Evolutionary conservation across 1,140 invertebrate genomes (phyloP).

Genomic region (Brachionus paranguensis): DNA sequence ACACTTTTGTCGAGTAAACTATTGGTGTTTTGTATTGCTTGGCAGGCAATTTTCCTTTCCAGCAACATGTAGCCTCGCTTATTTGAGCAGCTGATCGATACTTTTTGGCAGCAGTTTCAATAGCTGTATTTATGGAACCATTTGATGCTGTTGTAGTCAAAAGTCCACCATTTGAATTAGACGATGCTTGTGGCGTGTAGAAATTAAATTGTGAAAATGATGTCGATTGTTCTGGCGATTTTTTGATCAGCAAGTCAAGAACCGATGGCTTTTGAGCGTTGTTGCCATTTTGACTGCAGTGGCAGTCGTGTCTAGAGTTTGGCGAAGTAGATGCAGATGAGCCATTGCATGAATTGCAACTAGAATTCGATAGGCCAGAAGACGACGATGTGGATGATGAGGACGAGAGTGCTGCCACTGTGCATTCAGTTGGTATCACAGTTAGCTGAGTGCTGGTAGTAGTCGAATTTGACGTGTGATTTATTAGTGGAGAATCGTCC

Average conservation of each 20-base stretch:
- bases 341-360: slow-evolving; percentile 14
- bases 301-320: not conserved
- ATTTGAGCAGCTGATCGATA: slow-evolving; percentile 37
- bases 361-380: not conserved
- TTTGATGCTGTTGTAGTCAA: not conserved
- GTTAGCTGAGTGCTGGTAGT: not conserved
- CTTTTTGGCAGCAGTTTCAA: slow-evolving; percentile 35
- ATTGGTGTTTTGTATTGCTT: slow-evolving; percentile 31
- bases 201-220: slow-evolving; percentile 9
- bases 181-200: not conserved
- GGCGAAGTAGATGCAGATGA: not conserved
- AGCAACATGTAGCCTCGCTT: slow-evolving; percentile 36
- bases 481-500: slow-evolving; percentile 29
- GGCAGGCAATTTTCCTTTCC: slow-evolving; percentile 39
- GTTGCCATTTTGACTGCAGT: not conserved
- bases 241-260: slow-evolving; percentile 15
- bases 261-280: not conserved
- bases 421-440: not conserved
- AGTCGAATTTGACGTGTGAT: not conserved
- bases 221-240: not conserved
- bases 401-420: not conserved
- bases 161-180: not conserved
- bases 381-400: slow-evolving; percentile 11
- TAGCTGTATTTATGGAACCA: not conserved
- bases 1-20: slow-evolving; percentile 39